Base-by-base conservation (phyloP, 2,888 invertebrate species). In the Nematopogon swammerdamellus region DNA sequence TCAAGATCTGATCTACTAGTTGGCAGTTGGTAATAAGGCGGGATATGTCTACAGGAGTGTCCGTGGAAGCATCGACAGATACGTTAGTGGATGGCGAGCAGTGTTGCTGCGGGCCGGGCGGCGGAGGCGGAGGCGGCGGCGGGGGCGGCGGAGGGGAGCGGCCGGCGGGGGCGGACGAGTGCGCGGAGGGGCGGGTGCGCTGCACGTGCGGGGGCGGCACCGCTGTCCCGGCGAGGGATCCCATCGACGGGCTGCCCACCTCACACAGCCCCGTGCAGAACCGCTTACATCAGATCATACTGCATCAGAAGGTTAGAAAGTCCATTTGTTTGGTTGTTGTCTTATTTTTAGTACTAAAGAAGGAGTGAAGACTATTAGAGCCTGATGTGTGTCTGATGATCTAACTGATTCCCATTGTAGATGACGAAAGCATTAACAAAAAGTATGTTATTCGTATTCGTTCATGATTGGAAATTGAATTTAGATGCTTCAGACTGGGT, bases 241-340 rank as follows among this genome's bases (percentile, higher is more conserved):
- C 86, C 54, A 81, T 86, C 44, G 90, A 92, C 69, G 92, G 92
- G 45, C 76, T 92, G 62, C 84, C 88, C 53, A 85, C 87, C 44
- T 81, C 87, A 52, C 77, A 82, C 54, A 89, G 89, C 63, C 86
- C 88, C 53, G 80, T 88, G 55, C 92, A 92, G 69, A 84, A 84
- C 55, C 76, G 94, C 55, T 82, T 95, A 61, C 87, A 88, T 64
- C 90, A 92, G 70, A 89, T 95, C 61, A 87, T 92, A 59, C 82
- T 87, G 51, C 88, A 91, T 57, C 88, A 91, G 65, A 88, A 86
- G 84, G 92, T 91, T 63, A 47, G 47, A 25, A 11, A 11, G 19
- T 43, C 43, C 11, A 43, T 25, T 25, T 25, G 25, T 25, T 25
- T 25, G n/a, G n/a, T n/a, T n/a, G n/a, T n/a, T n/a, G n/a, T n/a